phyloP scores from a whole-genome alignment of 1,140 invertebrate genomes.

The Lasaia peninsularis region DNA sequence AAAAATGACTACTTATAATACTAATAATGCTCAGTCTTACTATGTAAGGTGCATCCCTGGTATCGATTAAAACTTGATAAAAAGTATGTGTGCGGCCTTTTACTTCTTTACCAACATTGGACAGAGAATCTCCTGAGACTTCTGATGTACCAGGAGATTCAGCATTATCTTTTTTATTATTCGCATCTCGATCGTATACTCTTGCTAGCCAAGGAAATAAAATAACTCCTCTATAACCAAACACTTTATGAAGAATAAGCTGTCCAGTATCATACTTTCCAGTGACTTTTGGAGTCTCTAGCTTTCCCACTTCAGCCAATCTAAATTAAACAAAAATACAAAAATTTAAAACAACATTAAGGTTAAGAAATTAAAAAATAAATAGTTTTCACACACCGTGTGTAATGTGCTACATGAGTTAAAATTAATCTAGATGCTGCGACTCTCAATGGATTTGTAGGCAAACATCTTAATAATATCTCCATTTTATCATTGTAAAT shows the following conservation, averaged over 20 bases:
- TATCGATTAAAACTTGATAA: slow-evolving; percentile 97
- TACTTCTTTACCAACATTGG: slow-evolving; percentile 89
- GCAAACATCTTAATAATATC: slow-evolving; percentile 66
- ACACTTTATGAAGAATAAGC: slow-evolving; percentile 95
- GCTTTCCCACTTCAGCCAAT: slow-evolving; percentile 79
- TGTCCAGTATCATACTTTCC: slow-evolving; percentile 97
- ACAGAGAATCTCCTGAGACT: slow-evolving; percentile 55
- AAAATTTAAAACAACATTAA: slow-evolving; percentile 21
- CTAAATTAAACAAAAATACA: slow-evolving; percentile 49
- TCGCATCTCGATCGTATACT: slow-evolving; percentile 94
- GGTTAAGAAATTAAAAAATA: slow-evolving; percentile 8
- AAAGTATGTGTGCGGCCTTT: slow-evolving; percentile 95
- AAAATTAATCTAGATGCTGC: slow-evolving; percentile 58
- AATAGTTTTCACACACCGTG: slow-evolving; percentile 41
- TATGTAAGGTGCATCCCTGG: slow-evolving; percentile 96
- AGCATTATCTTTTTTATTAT: slow-evolving; percentile 66
- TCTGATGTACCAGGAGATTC: slow-evolving; percentile 44
- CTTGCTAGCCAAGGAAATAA: slow-evolving; percentile 96
- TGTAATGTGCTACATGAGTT: slow-evolving; percentile 65
- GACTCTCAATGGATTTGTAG: slow-evolving; percentile 54
- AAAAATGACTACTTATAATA: no score
- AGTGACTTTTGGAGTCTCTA: slow-evolving; percentile 88
- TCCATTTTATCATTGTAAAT: slow-evolving; percentile 73
- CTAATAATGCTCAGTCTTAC: slow-evolving; percentile 80
- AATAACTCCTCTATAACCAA: slow-evolving; percentile 96